Evolutionary conservation across 37 sponge, comb jelly and placozoan genomes (phyloP).

Genomic region (Beroe forskalii): DNA sequence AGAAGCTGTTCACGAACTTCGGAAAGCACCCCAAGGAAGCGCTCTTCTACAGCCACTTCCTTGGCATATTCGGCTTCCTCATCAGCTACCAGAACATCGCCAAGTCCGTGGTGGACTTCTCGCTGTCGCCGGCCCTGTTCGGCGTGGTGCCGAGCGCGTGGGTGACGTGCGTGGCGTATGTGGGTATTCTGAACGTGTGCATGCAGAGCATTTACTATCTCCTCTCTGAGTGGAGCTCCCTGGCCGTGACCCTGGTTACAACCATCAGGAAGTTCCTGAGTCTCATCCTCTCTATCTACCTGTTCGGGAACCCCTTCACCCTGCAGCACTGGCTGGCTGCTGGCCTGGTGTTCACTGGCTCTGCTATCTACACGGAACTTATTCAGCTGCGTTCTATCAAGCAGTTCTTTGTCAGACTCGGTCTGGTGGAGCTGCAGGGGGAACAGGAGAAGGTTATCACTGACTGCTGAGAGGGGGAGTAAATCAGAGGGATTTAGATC

Average conservation of each 20-base stretch:
- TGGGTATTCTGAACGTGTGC: conserved; percentile 70
- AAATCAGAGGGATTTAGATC: too few relatives aligned
- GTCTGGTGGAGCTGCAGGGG: too few relatives aligned
- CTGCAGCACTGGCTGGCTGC: conserved; percentile 86
- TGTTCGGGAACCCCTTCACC: conserved; percentile 94
- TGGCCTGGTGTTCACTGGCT: conserved; percentile 80
- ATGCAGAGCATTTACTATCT: conserved; percentile 82
- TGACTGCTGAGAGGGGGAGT: too few relatives aligned
- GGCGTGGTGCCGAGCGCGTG: not conserved
- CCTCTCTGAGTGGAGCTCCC: conserved; percentile 86
- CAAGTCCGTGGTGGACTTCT: conserved; percentile 23
- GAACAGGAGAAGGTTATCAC: too few relatives aligned
- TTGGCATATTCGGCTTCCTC: conserved; percentile 12
- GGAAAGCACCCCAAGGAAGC: conserved; percentile 91
- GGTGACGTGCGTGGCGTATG: not conserved
- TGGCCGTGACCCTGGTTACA: conserved; percentile 88
- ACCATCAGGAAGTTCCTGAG: conserved; percentile 90
- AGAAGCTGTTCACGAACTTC: conserved; percentile 75
- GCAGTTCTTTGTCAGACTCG: not conserved
- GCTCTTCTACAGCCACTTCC: conserved; percentile 80
- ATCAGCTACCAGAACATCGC: not conserved
- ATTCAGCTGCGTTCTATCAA: not conserved
- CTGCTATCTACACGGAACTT: conserved; percentile 29
- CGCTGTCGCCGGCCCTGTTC: not conserved
- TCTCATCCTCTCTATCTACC: conserved; percentile 88